Evolutionary conservation across 2,797 vertebrate species (phyloP), one percentile per base, ranked within the genome.

Genomic region (Thunnus albacares): DNA sequence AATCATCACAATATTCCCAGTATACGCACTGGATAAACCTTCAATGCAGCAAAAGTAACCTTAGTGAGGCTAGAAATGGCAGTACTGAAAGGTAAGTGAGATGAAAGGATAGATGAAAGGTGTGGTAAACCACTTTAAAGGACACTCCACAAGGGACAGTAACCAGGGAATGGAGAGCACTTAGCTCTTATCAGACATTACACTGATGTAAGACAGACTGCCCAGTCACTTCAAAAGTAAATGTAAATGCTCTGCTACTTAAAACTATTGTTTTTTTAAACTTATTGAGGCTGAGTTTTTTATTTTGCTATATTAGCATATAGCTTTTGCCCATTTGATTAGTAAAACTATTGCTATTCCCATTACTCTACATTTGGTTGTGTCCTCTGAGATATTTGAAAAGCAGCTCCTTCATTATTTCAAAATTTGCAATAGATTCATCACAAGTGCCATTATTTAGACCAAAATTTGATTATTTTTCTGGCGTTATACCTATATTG

Each of bases 31-130:
- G 64, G 67, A 18, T 49, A 61, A 77, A 84, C 49, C 17, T 41
- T 69, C 24, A 61, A n/a, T 56, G 20, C 47, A 52, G 81, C 22
- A 26, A 53, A 80, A 76, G 76, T 77, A 81, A 82, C 71, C 70
- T 45, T 45, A 76, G 77, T 56, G 58, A 60, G 75, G 55, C 14
- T 56, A 64, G 69, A 75, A 53, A 52, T 51, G 66, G 59, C 62
- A 70, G 70, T 13, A 57, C 18, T 85, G 75, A 81, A 77, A 87
- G 83, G 77, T 73, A 71, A 84, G 59, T 72, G 62, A 84, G 83
- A 89, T 86, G 84, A 90, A 88, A 90, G 88, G 60, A 61, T 55
- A 84, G 91, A 88, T 89, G 87, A 89, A 89, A 92, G 90, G 85
- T 89, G 83, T 85, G 89, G 86, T 92, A 80, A 89, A 89, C 88